phyloP scores from a whole-genome alignment of 2,888 invertebrate species.

The Theodoxus fluviatilis region DNA sequence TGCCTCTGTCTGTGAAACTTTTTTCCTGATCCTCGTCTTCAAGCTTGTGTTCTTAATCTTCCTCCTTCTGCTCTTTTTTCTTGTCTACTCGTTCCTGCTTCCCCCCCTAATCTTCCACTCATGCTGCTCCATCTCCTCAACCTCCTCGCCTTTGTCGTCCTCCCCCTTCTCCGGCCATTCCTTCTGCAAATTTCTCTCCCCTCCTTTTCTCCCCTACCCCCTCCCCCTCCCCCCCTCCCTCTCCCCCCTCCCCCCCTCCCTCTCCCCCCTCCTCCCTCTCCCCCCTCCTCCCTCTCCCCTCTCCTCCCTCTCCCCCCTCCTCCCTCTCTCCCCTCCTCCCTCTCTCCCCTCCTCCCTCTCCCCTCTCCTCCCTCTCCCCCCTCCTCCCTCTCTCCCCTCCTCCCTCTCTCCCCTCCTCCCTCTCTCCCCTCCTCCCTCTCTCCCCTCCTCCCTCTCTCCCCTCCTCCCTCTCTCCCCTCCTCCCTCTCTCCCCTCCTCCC shows the following conservation, averaged over 20 bases:
- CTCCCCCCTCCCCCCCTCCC: not conserved
- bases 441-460: not conserved
- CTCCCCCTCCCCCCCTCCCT: slow-evolving; percentile 3
- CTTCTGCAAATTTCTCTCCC: slow-evolving; percentile 17
- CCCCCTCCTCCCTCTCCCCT: not conserved
- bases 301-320: not conserved
- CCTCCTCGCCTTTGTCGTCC: not conserved
- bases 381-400: slow-evolving; percentile 1
- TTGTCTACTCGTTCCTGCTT: too few species aligned
- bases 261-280: not conserved
- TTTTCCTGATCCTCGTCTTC: not conserved
- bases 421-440: not conserved
- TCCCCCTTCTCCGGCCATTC: not conserved
- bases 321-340: not conserved
- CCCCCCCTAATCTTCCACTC: too few species aligned
- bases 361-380: not conserved
- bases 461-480: not conserved
- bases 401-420: slow-evolving; percentile 6
- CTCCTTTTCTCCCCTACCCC: slow-evolving; percentile 18
- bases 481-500: slow-evolving; percentile 1
- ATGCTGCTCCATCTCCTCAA: not conserved
- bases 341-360: not conserved
- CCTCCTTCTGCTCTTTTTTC: not conserved
- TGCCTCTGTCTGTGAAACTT: not conserved
- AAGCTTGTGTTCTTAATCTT: not conserved